Conservation (phyloP, 2,888 invertebrate genomes). For the Bedellia somnulentella region DNA sequence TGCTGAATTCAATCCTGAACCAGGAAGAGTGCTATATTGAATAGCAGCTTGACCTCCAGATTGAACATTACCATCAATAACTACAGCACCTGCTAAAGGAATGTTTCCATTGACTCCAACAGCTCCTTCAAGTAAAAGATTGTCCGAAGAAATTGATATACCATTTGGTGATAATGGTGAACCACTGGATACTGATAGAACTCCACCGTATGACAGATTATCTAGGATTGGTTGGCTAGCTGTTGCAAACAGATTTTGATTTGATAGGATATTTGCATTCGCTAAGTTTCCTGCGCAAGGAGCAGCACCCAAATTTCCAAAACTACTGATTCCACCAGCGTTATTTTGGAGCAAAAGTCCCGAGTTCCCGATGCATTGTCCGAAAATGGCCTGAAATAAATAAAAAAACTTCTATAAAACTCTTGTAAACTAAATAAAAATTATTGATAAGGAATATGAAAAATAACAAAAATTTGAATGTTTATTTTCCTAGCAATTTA, state of each 20-base stretch:
- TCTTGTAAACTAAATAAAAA: too few relatives aligned
- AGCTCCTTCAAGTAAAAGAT: background rate
- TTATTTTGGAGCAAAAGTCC: too few relatives aligned
- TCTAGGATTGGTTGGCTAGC: background rate
- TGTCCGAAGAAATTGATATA: background rate
- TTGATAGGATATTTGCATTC: too few relatives aligned
- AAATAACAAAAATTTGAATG: too few relatives aligned
- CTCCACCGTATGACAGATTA: background rate
- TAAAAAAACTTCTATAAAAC: background rate
- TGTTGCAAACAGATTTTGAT: too few relatives aligned
- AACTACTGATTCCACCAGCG: too few relatives aligned
- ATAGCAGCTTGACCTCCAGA: background rate
- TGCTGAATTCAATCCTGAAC: background rate
- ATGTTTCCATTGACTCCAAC: background rate
- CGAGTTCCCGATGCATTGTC: background rate
- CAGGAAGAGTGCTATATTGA: background rate
- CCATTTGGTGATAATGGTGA: background rate
- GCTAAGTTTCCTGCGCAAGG: too few relatives aligned
- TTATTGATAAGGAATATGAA: too few relatives aligned
- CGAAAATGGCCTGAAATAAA: background rate
- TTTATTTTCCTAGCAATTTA: too few relatives aligned
- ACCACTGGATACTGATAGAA: background rate
- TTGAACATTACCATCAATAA: background rate
- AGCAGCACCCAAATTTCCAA: too few relatives aligned
- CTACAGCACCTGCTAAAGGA: background rate